A percentile compares a stretch with the other conserved stretches of the same genome.
Conservation (phyloP, 2,113 vertebrate species). For the Lathamus discolor region DNA sequence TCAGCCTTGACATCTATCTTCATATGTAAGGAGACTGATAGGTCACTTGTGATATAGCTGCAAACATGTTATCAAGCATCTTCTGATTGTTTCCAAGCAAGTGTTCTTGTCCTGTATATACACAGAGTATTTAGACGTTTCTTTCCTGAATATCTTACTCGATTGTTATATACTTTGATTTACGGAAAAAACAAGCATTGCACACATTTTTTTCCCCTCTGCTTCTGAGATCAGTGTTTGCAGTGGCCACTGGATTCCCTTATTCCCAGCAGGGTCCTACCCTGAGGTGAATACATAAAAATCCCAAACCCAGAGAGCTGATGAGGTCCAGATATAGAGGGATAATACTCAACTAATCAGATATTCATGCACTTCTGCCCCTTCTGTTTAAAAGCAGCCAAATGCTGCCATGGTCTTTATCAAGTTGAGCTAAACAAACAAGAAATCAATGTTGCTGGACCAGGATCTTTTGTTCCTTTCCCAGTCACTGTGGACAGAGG, state of each 20-base stretch:
- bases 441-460: neutral
- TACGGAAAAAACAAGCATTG: neutral
- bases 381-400: neutral
- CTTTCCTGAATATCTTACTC: neutral
- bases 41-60: conserved; percentile 11
- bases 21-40: conserved; percentile 10
- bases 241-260: rapidly evolving
- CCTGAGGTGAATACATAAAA: neutral
- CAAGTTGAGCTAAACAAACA: neutral
- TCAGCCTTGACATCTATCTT: conserved; percentile 59
- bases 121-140: neutral
- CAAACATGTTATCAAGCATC: neutral
- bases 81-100: neutral
- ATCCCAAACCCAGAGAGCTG: neutral
- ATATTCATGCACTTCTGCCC: neutral
- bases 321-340: neutral
- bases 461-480: neutral
- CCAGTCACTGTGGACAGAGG: neutral
- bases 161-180: neutral
- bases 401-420: neutral
- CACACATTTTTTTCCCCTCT: rapidly evolving
- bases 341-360: neutral
- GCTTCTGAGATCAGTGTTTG: neutral
- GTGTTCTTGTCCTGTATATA: neutral
- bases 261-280: neutral